A percentile compares a stretch with the other conserved stretches of the same genome.
Conservation (phyloP, 2,113 vertebrate species). For the Eira barbara region DNA sequence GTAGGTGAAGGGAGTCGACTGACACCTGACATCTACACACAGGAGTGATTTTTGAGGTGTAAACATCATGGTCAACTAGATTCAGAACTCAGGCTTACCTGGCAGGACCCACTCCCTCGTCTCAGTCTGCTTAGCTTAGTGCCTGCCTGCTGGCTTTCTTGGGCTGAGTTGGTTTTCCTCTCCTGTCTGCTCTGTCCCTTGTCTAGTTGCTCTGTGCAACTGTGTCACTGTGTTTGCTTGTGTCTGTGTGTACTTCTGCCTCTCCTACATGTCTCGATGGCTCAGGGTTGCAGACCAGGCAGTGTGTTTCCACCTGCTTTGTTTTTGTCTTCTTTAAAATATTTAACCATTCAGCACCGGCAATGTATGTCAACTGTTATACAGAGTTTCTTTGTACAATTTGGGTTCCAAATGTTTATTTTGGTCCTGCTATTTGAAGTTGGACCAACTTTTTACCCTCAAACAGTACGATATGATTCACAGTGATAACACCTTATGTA, state of each 20-base stretch:
- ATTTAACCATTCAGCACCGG: neutral
- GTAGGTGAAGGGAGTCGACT: neutral
- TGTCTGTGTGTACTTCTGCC: neutral
- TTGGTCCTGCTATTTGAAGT: neutral
- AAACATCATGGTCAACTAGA: neutral
- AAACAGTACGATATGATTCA: neutral
- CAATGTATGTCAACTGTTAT: neutral
- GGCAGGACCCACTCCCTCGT: neutral
- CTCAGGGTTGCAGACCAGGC: neutral
- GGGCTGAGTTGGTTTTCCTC: neutral
- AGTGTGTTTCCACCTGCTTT: neutral
- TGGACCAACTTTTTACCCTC: neutral
- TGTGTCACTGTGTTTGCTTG: neutral
- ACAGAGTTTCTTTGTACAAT: neutral
- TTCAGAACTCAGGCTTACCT: neutral
- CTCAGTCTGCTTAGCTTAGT: neutral
- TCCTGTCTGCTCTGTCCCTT: neutral
- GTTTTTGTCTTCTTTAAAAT: neutral
- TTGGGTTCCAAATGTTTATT: neutral
- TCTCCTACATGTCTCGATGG: neutral
- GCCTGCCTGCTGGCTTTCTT: neutral
- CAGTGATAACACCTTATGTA: neutral
- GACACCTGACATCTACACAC: neutral
- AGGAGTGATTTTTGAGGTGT: neutral
- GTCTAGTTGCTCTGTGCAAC: neutral